Base-by-base conservation (phyloP, 1,140 invertebrate species). In the Megathymus violae region DNA sequence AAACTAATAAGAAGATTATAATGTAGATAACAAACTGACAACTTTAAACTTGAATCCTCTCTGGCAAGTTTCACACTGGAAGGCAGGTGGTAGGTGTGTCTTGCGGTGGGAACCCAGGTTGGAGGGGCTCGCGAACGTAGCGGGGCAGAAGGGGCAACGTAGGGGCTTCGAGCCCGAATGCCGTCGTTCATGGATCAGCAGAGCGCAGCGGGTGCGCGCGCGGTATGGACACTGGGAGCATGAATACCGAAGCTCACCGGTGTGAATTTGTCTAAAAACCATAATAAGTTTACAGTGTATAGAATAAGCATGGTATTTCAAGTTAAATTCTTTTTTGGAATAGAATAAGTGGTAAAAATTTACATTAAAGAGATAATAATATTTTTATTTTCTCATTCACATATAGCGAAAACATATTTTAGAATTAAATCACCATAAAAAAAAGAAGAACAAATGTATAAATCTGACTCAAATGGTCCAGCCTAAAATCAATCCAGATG, bases 131-230 rank as follows among this genome's bases (percentile, higher is more conserved):
- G 84, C 90, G 80, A 95, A 95, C 7, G 90, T 79, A 0, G 69
- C 61, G 0, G 58, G 58, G 70, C 93, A 93, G 0, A 78, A 75
- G 0, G 62, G 14, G 48, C 93, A 94, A 1, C 85, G 25, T 22
- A 89, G 93, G 0, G 94, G 94, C 54, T 93, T 93, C 64, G 95
- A 94, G 3, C 93, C 92, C 0, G 92, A 92, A 73, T 93, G 93
- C 1, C 76, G 80, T 10, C 91, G 82, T 27, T 92, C 81, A 65
- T 94, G 94, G 41, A 91, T 89, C 19, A 85, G 76, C 44, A 94
- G 80, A 0, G 89, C 64, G 27, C 64, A 56, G 14, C 31, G 34
- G 0, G 76, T 89, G 1, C 86, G 91, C 70, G 94, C 95, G 3
- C 89, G 78, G 9, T 72, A 67, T 0, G 58, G 62, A 52, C 93